These are phyloP conservation scores for Ianthella basta DNA, from an alignment of 37 sponge, comb jelly and placozoan species.

Conservation along the genomic window DNA sequence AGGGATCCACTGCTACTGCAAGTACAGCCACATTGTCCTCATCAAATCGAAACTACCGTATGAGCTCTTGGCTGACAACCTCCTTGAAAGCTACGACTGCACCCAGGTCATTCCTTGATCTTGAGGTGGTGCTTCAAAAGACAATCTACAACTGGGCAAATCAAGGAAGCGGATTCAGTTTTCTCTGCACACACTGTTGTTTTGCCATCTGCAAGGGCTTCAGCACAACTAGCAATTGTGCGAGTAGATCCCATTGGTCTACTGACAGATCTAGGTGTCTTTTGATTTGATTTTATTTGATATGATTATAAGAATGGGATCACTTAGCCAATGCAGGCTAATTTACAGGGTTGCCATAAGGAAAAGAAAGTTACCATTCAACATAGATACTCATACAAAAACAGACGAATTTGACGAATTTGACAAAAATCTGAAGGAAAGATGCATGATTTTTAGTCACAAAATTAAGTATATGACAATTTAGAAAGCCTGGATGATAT, in stretches of 20 bases:
- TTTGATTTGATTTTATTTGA: no score
- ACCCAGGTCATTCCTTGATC: constrained; percentile 31
- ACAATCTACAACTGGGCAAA: constrained; percentile 46
- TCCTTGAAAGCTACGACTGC: constrained; percentile 38
- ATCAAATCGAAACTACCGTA: neutral
- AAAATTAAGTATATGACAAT: neutral
- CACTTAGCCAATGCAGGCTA: no score
- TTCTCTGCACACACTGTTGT: constrained; percentile 23
- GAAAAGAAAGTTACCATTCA: no score
- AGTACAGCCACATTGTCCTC: constrained; percentile 35
- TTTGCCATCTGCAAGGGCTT: constrained; percentile 47
- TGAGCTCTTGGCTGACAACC: constrained; percentile 24
- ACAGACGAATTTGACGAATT: no score
- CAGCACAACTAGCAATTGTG: constrained; percentile 29
- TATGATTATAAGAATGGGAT: no score
- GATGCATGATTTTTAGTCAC: no score
- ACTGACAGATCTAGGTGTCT: constrained; percentile 38
- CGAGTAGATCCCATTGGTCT: constrained; percentile 36
- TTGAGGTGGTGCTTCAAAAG: constrained; percentile 32
- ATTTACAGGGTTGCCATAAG: no score
- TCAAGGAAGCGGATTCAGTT: constrained; percentile 37
- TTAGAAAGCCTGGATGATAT: neutral
- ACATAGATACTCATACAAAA: no score
- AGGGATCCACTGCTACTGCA: constrained; percentile 47
- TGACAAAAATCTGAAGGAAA: no score